Percentiles rank a stretch among this genome's conserved stretches.
phyloP scores from a whole-genome alignment of 2,797 vertebrate species.

The Takifugu ocellatus region DNA sequence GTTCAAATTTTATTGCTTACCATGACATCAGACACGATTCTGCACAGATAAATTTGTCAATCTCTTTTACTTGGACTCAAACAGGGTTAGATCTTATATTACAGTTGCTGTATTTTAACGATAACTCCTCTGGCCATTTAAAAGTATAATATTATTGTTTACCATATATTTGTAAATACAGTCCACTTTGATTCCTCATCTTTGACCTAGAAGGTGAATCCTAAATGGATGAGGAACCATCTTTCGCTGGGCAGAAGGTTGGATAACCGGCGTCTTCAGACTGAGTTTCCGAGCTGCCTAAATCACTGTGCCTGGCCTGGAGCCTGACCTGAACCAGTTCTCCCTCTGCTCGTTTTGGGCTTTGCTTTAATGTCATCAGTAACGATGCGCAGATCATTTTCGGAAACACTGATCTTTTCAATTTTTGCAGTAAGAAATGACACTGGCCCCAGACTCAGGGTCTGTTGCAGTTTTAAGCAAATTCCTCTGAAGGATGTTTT shows the following conservation, averaged over 20 bases:
- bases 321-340: constrained; percentile 48
- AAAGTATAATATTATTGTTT: constrained; percentile 54
- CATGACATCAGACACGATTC: constrained; percentile 43
- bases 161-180: constrained; percentile 68
- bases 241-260: constrained; percentile 50
- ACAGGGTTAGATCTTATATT: constrained; percentile 74
- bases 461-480: constrained; percentile 49
- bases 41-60: constrained; percentile 40
- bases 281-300: constrained; percentile 71
- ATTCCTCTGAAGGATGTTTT: constrained; percentile 23
- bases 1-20: constrained; percentile 52
- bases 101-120: constrained; percentile 77
- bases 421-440: constrained; percentile 45
- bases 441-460: constrained; percentile 33
- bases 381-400: constrained; percentile 27
- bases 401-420: constrained; percentile 45
- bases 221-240: constrained; percentile 59
- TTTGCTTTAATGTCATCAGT: constrained; percentile 44
- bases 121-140: constrained; percentile 65
- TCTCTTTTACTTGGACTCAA: constrained; percentile 62
- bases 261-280: constrained; percentile 48
- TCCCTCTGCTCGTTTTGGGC: constrained; percentile 30
- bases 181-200: constrained; percentile 55
- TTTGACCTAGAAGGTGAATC: constrained; percentile 56
- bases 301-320: constrained; percentile 77